phyloP scores from a whole-genome alignment of 2,113 vertebrate genomes.

The Lichenostomus cassidix region DNA sequence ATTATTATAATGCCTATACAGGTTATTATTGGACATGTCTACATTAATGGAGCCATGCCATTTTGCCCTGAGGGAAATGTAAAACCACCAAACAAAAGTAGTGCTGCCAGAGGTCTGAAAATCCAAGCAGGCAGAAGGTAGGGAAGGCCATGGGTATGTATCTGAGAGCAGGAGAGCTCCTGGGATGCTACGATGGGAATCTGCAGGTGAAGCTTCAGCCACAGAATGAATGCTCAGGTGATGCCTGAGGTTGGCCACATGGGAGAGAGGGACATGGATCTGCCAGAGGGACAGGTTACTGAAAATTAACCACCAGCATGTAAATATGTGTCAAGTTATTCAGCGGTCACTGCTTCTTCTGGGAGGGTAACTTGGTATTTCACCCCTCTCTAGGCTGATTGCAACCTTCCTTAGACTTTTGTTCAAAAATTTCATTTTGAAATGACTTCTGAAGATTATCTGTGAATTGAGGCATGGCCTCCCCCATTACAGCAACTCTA shows the following conservation, averaged over 20 bases:
- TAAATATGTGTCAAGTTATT: not conserved
- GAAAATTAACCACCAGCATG: not conserved
- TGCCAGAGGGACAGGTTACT: not conserved
- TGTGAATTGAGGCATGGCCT: not conserved
- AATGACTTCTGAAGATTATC: not conserved
- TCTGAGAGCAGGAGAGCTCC: not conserved
- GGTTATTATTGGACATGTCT: not conserved
- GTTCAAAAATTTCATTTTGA: not conserved
- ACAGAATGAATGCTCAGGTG: not conserved
- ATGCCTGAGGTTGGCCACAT: not conserved
- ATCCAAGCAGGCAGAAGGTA: not conserved
- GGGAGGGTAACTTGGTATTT: not conserved
- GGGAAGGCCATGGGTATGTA: not conserved
- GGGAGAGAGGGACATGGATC: not conserved
- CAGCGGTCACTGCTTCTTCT: not conserved
- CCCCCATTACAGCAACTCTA: not conserved
- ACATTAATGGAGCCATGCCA: not conserved
- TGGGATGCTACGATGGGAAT: rapidly evolving
- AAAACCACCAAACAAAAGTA: not conserved
- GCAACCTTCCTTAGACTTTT: not conserved
- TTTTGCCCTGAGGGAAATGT: not conserved
- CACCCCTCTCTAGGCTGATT: not conserved
- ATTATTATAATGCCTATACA: not conserved
- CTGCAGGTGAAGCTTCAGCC: not conserved
- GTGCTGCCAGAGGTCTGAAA: not conserved